phyloP scores from a whole-genome alignment of 2,113 vertebrate genomes.

The Halcyon malimbica region DNA sequence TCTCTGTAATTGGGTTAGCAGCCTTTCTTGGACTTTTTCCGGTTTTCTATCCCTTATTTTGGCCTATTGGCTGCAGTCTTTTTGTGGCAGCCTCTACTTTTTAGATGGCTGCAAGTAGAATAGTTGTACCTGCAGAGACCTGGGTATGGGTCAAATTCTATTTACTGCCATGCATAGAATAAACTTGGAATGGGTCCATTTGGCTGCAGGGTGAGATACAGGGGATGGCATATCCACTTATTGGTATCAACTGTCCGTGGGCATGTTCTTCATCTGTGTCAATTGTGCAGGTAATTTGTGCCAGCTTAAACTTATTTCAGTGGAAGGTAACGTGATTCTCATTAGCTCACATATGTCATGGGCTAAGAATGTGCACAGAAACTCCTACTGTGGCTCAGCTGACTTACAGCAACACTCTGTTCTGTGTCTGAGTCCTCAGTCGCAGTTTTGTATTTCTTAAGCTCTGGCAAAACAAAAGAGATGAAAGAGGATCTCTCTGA shows the following conservation, averaged over 20 bases:
- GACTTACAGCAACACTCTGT: background rate
- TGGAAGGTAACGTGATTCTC: conserved; percentile 7
- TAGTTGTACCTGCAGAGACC: background rate
- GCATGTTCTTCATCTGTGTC: background rate
- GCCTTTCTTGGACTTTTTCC: background rate
- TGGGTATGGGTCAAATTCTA: background rate
- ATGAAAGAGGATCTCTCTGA: background rate
- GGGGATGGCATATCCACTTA: background rate
- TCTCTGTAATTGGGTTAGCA: background rate
- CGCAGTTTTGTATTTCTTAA: background rate
- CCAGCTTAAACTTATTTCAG: background rate
- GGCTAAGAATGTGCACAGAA: conserved; percentile 12
- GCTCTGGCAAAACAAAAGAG: background rate
- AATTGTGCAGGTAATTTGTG: background rate
- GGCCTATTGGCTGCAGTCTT: background rate
- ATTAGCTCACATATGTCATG: conserved; percentile 9
- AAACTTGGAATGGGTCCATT: background rate
- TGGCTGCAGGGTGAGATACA: background rate
- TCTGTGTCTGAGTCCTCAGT: background rate
- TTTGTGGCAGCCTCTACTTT: background rate
- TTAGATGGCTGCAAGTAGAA: background rate
- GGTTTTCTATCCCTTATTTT: background rate
- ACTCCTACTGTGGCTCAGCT: conserved; percentile 32
- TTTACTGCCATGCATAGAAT: background rate
- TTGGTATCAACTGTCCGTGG: background rate